Evolutionary conservation across 2,888 invertebrate species (phyloP).

Genomic region (Aleiodes testaceus): DNA sequence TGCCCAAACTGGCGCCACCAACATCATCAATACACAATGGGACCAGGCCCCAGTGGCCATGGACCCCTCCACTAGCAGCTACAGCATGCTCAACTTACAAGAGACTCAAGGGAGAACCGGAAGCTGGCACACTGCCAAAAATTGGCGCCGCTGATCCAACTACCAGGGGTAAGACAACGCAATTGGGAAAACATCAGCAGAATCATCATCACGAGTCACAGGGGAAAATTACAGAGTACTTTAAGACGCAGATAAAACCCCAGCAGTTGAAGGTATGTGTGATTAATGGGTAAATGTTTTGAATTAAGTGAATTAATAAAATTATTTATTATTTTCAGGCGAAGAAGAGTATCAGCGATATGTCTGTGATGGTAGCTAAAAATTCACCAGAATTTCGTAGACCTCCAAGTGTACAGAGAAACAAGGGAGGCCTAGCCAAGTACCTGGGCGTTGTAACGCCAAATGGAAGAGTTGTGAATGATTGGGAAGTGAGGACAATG

Average conservation of each 20-base stretch:
- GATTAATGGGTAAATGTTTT: too few relatives aligned
- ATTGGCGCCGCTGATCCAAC: constrained; percentile 66
- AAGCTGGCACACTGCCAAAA: constrained; percentile 67
- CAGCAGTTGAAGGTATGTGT: constrained; percentile 67
- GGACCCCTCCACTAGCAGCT: constrained; percentile 69
- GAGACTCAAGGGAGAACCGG: constrained; percentile 68
- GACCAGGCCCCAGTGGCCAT: constrained; percentile 72
- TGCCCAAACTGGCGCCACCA: constrained; percentile 65
- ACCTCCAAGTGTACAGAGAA: constrained; percentile 68
- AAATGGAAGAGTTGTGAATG: constrained; percentile 56
- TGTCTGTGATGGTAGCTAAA: constrained; percentile 68
- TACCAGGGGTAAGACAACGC: constrained; percentile 56
- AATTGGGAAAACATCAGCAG: constrained; percentile 54
- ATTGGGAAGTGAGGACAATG: constrained; percentile 64
- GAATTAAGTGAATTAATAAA: too few relatives aligned
- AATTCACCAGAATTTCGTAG: constrained; percentile 68
- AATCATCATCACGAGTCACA: constrained; percentile 73
- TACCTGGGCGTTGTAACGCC: constrained; percentile 61
- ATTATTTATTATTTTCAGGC: constrained; percentile 38
- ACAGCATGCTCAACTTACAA: constrained; percentile 70
- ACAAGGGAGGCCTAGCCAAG: constrained; percentile 67
- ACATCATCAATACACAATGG: constrained; percentile 61
- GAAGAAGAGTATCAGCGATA: constrained; percentile 60
- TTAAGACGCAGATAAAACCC: constrained; percentile 88
- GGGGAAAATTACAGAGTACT: constrained; percentile 89